Conservation (phyloP, 2,797 vertebrate species). For the Epinephelus coioides region DNA sequence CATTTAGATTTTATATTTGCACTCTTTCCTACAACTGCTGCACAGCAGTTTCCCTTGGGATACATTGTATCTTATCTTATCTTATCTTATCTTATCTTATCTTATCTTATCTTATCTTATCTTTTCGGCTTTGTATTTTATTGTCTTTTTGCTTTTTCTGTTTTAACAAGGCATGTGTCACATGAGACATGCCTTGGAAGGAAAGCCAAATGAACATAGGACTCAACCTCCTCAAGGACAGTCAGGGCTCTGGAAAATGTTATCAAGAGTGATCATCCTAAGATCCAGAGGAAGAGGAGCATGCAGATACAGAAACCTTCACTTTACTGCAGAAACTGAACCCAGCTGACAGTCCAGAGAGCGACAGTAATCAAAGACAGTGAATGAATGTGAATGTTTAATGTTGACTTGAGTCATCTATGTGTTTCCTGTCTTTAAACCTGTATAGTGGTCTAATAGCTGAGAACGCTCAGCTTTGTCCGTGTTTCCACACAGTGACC, state of each 20-base stretch:
- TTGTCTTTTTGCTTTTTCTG: background rate
- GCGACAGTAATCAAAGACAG: background rate
- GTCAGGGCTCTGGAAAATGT: background rate
- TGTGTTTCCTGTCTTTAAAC: constrained; percentile 52
- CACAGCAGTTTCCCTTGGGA: background rate
- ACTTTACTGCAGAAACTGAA: background rate
- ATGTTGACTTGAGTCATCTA: constrained; percentile 9
- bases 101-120: too few relatives aligned
- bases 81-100: too few relatives aligned
- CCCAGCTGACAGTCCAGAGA: background rate
- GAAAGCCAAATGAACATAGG: background rate
- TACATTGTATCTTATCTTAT: background rate
- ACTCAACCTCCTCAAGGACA: constrained; percentile 10
- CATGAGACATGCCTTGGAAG: background rate
- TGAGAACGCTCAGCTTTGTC: constrained; percentile 53
- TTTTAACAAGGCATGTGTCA: too few relatives aligned
- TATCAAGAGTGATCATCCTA: background rate
- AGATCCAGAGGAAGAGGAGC: background rate
- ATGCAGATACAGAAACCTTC: background rate
- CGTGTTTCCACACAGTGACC: constrained; percentile 62
- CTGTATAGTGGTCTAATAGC: background rate
- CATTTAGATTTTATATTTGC: background rate
- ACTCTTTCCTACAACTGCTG: background rate
- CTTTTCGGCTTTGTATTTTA: background rate
- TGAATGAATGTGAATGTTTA: constrained; percentile 8